Conservation (phyloP, 2,888 invertebrate species). For the Masnerella sp. region DNA sequence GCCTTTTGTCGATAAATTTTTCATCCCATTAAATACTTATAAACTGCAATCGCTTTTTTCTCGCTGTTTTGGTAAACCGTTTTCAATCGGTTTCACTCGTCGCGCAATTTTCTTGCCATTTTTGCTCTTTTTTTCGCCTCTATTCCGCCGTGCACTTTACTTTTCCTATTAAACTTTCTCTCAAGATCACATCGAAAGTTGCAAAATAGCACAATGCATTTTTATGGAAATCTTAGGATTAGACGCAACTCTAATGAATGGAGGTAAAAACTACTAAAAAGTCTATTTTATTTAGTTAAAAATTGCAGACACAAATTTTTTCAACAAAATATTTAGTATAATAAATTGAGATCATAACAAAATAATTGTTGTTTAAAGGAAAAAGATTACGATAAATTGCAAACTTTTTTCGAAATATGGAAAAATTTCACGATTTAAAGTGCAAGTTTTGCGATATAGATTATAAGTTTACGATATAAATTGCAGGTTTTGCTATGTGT, state of each 20-base stretch:
- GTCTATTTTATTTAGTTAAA: no score
- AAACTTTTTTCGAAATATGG: no score
- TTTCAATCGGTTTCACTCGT: conserved; percentile 40
- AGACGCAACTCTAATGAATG: background rate
- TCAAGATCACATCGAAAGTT: conserved; percentile 40
- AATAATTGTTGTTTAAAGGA: no score
- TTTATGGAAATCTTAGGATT: conserved; percentile 15
- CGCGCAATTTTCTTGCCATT: conserved; percentile 28
- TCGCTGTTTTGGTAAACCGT: conserved; percentile 1
- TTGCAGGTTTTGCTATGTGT: no score
- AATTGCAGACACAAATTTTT: no score
- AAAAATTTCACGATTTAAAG: no score
- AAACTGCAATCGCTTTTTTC: background rate
- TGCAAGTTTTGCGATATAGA: no score
- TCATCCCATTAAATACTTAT: background rate
- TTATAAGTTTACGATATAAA: no score
- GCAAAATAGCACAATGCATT: conserved; percentile 39
- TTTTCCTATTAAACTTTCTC: conserved; percentile 53
- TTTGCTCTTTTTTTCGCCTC: conserved; percentile 19
- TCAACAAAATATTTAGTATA: no score
- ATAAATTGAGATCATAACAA: no score
- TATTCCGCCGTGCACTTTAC: conserved; percentile 14
- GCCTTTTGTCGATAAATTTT: background rate
- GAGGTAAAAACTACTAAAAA: background rate
- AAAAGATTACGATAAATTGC: no score